phyloP scores from a whole-genome alignment of 2,113 vertebrate genomes.

The Urocitellus parryii region DNA sequence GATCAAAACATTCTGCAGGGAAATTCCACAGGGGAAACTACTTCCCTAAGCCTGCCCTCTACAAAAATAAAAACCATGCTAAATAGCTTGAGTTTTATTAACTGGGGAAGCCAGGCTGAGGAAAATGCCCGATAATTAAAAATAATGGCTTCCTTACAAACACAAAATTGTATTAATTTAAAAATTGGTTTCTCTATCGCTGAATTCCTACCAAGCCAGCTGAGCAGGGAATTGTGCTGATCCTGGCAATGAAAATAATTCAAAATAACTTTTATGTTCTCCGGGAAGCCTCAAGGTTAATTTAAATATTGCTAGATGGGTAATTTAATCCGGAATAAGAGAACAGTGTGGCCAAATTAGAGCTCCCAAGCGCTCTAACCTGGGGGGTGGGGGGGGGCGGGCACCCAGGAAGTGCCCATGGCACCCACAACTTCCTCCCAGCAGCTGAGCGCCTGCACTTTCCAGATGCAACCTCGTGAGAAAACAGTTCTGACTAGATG shows the following conservation, averaged over 20 bases:
- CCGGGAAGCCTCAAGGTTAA: slow-evolving; percentile 86
- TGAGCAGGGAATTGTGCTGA: slow-evolving; percentile 86
- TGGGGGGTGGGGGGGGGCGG: slow-evolving; percentile 56
- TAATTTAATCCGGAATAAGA: slow-evolving; percentile 87
- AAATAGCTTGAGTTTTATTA: slow-evolving; percentile 85
- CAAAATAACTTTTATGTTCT: slow-evolving; percentile 88
- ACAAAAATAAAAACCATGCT: slow-evolving; percentile 84
- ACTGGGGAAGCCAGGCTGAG: slow-evolving; percentile 84
- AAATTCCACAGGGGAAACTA: slow-evolving; percentile 75
- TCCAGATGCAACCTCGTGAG: slow-evolving; percentile 80
- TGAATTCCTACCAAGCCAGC: slow-evolving; percentile 83
- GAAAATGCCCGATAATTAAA: slow-evolving; percentile 89
- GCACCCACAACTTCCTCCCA: slow-evolving; percentile 43
- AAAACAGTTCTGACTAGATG: slow-evolving; percentile 82
- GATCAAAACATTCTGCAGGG: slow-evolving; percentile 80
- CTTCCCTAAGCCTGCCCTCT: slow-evolving; percentile 81
- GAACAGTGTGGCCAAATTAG: slow-evolving; percentile 85
- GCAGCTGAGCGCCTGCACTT: slow-evolving; percentile 45
- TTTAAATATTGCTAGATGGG: slow-evolving; percentile 89
- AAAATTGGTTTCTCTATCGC: slow-evolving; percentile 85
- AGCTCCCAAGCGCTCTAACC: slow-evolving; percentile 78
- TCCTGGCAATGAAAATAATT: slow-evolving; percentile 85
- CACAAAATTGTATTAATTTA: slow-evolving; percentile 87
- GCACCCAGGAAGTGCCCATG: slow-evolving; percentile 74
- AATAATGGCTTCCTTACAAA: slow-evolving; percentile 89